Base-by-base conservation (phyloP, 2,888 invertebrate species). In the Andrena praecox region DNA sequence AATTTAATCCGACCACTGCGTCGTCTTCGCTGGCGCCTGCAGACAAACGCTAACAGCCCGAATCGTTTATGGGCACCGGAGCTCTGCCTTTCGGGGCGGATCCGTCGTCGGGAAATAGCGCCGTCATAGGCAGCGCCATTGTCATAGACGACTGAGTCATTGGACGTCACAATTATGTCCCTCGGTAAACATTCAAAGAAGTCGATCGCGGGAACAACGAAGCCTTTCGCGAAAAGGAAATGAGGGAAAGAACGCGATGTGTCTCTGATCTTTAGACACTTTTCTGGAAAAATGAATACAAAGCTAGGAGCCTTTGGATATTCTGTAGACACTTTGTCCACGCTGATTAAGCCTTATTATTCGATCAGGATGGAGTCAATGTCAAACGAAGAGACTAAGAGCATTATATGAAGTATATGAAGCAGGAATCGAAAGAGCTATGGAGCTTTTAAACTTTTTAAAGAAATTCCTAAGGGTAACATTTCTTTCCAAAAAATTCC, bases 41-140 rank as follows among this genome's bases (percentile, higher is more conserved):
- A 35, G 42, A 62, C 74, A 66, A 54, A 50, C 16, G 42, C 42
- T 42, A 42, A 16, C 48, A 29, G n/a, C 42, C 16, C 42, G 72
- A 75, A 73, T 81, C 79, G 79, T 68, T 86, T 84, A 81, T 81
- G 79, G 68, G n/a, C 72, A 72, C 68, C 24, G 52, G n/a, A 62
- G 8, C 59, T 6, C 24, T 50, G 16, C 62, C 48, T 29, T 62
- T 31, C 20, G 24, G 31, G 33, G 54, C 27, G 60, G 52, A 20
- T 63, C 48, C 29, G 16, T 77, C 66, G 68, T 85, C 62, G 35
- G 80, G 77, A 77, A 81, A 68, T 64, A 81, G 59, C 71, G 50
- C 48, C 70, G 71, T 84, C 85, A 85, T 71, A 71, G 64, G n/a
- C 68, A 8, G 20, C 74, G 62, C 63, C 72, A 75, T 70, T 80